Base-by-base conservation (phyloP, 2,797 vertebrate species). In the Scolopax rusticola region DNA sequence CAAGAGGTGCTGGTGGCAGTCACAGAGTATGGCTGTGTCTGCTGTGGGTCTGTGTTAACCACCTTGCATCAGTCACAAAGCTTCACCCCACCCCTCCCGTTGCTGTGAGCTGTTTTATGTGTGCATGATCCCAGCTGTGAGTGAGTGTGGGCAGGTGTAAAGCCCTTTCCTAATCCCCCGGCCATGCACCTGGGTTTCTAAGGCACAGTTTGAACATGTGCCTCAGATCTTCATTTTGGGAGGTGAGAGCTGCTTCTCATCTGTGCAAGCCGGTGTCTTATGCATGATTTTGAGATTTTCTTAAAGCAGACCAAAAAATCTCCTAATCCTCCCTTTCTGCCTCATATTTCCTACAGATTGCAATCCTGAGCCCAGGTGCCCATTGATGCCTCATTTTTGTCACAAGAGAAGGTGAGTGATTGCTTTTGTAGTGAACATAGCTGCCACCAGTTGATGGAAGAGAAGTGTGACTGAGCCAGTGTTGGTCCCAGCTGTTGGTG, bases 81-180 rank as follows among this genome's bases (percentile, higher is more conserved):
- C 59, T 91, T 67, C 83, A 64, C 36, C 40, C 4, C 4, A 0
- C 23, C 21, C 59, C 69, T 84, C 79, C 69, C 1, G 1, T 57
- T 40, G 36, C 81, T 24, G 2, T 25, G 50, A 73, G 74, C 67
- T 53, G 3, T 73, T 90, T 60, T 78, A 79, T 64, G 18, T 2
- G 41, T 50, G 43, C 28, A 20, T 12, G 47, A 76, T 19, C 64
- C 48, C 59, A 53, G 30, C 65, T 84, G 81, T 63, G 93, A 93
- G 57, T 60, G 92, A 90, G 70, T 63, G n/a, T 40, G 43, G 60
- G 65, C 94, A 92, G 94, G 93, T 93, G 94, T 75, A 81, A 88
- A 94, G 63, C 50, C 59, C 16, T 19, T 73, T 54, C 68, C 73
- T 96, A 94, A 95, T 95, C 86, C 81, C n/a, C 76, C 21, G 15